These are phyloP conservation scores for Octodon degus DNA, from an alignment of 2,113 vertebrate species.

Conservation along the genomic window DNA sequence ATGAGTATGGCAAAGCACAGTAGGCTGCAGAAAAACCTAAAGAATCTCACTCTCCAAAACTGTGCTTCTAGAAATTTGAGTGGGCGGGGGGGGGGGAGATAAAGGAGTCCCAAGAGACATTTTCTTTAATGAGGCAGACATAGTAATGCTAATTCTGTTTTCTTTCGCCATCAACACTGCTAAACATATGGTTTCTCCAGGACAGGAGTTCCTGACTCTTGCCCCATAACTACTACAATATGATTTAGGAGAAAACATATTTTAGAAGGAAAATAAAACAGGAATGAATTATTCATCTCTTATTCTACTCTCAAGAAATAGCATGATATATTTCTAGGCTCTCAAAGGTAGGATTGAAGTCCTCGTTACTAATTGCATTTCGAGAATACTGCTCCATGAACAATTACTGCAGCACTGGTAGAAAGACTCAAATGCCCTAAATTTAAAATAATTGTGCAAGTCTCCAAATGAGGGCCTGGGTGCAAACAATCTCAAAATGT, in stretches of 20 bases:
- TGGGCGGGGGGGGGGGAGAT: background rate
- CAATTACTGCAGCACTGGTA: background rate
- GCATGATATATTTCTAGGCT: background rate
- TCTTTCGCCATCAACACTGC: background rate
- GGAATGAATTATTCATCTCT: constrained; percentile 24
- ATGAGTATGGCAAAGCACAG: background rate
- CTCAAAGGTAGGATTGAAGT: constrained; percentile 23
- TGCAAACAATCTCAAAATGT: background rate
- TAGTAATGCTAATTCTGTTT: constrained; percentile 1
- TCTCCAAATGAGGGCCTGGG: background rate
- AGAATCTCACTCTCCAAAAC: background rate
- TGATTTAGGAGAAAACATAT: background rate
- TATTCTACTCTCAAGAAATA: constrained; percentile 31
- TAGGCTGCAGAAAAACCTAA: background rate
- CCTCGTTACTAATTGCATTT: constrained; percentile 37
- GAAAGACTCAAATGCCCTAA: background rate
- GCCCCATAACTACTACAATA: background rate
- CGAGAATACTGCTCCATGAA: background rate
- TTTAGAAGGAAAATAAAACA: constrained; percentile 52
- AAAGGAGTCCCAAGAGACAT: background rate
- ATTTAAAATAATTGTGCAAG: constrained; percentile 28
- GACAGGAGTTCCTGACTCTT: background rate
- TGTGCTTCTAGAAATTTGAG: background rate
- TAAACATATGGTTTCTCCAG: background rate
- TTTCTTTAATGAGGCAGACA: background rate